These are phyloP conservation scores for Digitonthophagus gazella DNA, from an alignment of 2,888 invertebrate species.

Conservation along the genomic window DNA sequence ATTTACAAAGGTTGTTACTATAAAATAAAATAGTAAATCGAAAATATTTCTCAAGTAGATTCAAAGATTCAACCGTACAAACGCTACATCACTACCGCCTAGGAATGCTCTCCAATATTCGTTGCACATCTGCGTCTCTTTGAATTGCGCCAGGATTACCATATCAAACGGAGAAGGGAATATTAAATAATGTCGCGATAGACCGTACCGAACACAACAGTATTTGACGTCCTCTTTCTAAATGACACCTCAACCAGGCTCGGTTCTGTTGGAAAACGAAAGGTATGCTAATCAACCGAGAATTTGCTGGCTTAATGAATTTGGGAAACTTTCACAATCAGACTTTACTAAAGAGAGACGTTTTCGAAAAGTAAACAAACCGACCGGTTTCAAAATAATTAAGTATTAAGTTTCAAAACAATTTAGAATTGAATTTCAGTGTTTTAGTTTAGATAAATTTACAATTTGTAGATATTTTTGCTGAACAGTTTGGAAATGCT, in stretches of 20 bases:
- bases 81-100: background rate
- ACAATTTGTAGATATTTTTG: no score
- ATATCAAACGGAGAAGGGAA: slow-evolving; percentile 38
- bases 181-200: slow-evolving; percentile 37
- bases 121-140: slow-evolving; percentile 32
- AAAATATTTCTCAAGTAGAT: no score
- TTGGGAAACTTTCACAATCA: slow-evolving; percentile 11
- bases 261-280: slow-evolving; percentile 9
- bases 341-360: background rate
- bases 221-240: background rate
- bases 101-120: slow-evolving; percentile 27
- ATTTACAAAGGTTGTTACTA: no score
- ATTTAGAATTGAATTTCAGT: no score
- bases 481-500: no score
- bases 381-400: no score
- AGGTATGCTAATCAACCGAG: slow-evolving; percentile 11
- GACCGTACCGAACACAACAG: slow-evolving; percentile 25
- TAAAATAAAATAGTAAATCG: no score
- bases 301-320: slow-evolving; percentile 14
- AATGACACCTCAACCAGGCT: background rate
- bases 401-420: no score
- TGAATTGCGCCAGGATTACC: slow-evolving; percentile 39
- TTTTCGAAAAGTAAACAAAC: background rate
- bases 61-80: background rate
- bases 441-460: no score